phyloP scores from a whole-genome alignment of 2,888 invertebrate species.

The Morpho helenor region DNA sequence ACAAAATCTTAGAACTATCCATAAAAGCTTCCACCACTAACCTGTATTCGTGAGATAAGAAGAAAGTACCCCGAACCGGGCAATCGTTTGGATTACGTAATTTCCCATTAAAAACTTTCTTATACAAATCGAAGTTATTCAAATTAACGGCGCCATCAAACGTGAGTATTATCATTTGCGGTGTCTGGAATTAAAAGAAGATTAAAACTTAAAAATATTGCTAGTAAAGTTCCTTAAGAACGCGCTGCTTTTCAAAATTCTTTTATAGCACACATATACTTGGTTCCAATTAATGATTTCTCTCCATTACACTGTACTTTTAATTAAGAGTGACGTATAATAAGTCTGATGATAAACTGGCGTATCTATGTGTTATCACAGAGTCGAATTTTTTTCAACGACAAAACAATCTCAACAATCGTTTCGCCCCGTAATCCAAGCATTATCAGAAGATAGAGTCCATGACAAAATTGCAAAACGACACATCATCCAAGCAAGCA shows the following conservation, averaged over 20 bases:
- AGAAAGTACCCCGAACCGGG: slow-evolving; percentile 93
- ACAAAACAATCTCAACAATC: too few species aligned
- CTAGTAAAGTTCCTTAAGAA: neutral
- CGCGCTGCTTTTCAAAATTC: neutral
- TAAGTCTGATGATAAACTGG: too few species aligned
- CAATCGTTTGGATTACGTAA: slow-evolving; percentile 94
- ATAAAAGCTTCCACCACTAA: slow-evolving; percentile 40
- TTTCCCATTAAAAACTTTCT: slow-evolving; percentile 89
- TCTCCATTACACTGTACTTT: too few species aligned
- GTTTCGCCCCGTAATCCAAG: too few species aligned
- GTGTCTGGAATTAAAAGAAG: slow-evolving; percentile 81
- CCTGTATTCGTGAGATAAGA: slow-evolving; percentile 92
- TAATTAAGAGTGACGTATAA: too few species aligned
- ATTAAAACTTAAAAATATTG: slow-evolving; percentile 3
- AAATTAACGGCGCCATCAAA: slow-evolving; percentile 96
- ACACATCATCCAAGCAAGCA: too few species aligned
- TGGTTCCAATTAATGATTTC: too few species aligned
- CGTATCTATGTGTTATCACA: too few species aligned
- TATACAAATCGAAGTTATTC: slow-evolving; percentile 93
- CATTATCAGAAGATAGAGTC: too few species aligned
- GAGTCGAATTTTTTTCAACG: too few species aligned
- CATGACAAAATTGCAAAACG: too few species aligned
- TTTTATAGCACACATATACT: neutral
- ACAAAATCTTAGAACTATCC: too few species aligned
- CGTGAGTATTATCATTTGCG: slow-evolving; percentile 95